Evolutionary conservation across 2,113 vertebrate species (phyloP).

Genomic region (Deroptyus accipitrinus): DNA sequence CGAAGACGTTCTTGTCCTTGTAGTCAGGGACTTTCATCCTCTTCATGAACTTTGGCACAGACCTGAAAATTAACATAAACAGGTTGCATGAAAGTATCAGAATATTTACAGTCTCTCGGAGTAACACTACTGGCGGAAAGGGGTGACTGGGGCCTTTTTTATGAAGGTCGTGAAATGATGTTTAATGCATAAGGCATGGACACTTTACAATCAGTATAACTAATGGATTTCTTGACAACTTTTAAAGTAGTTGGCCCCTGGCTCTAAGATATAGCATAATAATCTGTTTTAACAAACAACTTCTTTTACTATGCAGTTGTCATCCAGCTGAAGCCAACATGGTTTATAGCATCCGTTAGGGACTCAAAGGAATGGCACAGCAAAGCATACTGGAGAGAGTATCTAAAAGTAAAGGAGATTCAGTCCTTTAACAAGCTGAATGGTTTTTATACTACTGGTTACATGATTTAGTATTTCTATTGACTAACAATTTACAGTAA

Average conservation of each 20-base stretch:
- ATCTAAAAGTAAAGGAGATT: not conserved
- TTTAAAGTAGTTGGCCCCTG: not conserved
- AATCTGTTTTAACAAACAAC: not conserved
- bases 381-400: not conserved
- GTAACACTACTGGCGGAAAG: not conserved
- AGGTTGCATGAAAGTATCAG: not conserved
- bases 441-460: not conserved
- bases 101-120: not conserved
- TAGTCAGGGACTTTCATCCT: slow-evolving; percentile 97
- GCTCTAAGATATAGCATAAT: not conserved
- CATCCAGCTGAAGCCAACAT: not conserved
- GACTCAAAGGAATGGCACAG: not conserved
- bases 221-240: not conserved
- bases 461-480: not conserved
- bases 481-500: not conserved
- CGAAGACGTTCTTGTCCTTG: slow-evolving; percentile 95
- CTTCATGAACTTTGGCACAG: slow-evolving; percentile 98
- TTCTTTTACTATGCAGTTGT: not conserved
- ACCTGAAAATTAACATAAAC: slow-evolving; percentile 79
- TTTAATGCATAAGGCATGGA: not conserved
- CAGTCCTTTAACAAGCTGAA: not conserved
- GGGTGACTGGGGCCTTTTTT: not conserved
- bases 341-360: not conserved
- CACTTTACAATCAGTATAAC: not conserved
- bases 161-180: not conserved